These are phyloP conservation scores for Leptarthrus brevirostris DNA, from an alignment of 2,888 invertebrate genomes.

Conservation along the genomic window DNA sequence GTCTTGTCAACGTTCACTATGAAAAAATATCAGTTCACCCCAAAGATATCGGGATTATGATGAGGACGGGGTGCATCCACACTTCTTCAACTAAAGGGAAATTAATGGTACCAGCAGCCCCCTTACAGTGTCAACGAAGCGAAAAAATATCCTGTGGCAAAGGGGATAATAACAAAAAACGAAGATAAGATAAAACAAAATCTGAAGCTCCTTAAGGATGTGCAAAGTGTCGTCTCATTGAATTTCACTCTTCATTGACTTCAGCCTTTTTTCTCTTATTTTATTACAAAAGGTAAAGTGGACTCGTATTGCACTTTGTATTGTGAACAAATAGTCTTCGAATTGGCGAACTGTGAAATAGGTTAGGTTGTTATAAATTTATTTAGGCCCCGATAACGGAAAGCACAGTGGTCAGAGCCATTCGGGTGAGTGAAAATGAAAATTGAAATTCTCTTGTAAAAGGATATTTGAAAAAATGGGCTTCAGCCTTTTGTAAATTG, in stretches of 20 bases:
- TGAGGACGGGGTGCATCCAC: background rate
- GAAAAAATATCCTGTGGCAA: slow-evolving; percentile 14
- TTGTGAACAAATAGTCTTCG: background rate
- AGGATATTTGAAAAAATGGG: no score
- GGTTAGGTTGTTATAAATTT: slow-evolving; percentile 11
- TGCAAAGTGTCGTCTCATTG: slow-evolving; percentile 52
- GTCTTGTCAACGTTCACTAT: background rate
- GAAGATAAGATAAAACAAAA: slow-evolving; percentile 47
- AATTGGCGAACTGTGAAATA: slow-evolving; percentile 12
- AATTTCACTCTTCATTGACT: slow-evolving; percentile 50
- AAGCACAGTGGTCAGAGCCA: no score
- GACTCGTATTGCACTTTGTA: slow-evolving; percentile 39
- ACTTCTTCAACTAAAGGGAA: background rate
- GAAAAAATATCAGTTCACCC: background rate
- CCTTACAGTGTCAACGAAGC: background rate
- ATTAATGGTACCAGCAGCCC: slow-evolving; percentile 13
- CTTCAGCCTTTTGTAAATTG: no score
- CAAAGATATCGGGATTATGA: background rate
- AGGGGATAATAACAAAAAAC: slow-evolving; percentile 49
- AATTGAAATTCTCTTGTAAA: no score
- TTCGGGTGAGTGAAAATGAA: no score
- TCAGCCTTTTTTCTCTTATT: slow-evolving; percentile 27
- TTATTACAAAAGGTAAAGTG: slow-evolving; percentile 25
- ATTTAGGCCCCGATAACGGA: no score
- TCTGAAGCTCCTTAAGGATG: slow-evolving; percentile 40